A percentile compares a stretch with the other conserved stretches of the same genome.
phyloP scores from a whole-genome alignment of 2,888 invertebrate genomes.

The Cryptocheilus praepositus region DNA sequence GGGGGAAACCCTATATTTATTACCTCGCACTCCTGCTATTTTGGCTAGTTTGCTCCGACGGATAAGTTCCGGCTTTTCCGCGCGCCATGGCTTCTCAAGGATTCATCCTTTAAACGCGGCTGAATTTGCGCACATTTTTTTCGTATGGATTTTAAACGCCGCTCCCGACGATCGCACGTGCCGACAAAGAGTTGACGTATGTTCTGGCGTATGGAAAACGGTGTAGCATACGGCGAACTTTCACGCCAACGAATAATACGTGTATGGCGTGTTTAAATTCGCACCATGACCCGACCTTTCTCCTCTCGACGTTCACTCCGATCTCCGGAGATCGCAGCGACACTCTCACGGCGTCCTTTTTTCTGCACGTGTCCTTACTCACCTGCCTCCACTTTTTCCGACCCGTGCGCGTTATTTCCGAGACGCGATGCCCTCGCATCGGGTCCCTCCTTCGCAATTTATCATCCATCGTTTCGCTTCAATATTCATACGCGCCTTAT shows the following conservation, averaged over 20 bases:
- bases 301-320: constrained; percentile 17
- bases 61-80: too few relatives aligned
- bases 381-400: constrained; percentile 23
- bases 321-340: constrained; percentile 28
- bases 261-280: too few relatives aligned
- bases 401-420: constrained; percentile 9
- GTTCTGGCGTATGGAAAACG: too few relatives aligned
- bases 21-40: constrained; percentile 2
- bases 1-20: too few relatives aligned
- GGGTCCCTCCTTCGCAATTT: constrained; percentile 3
- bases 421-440: background rate
- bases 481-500: constrained; percentile 1
- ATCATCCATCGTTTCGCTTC: constrained; percentile 1
- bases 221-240: constrained; percentile 1
- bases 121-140: too few relatives aligned
- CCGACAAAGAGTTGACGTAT: too few relatives aligned
- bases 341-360: constrained; percentile 11
- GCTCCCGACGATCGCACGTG: too few relatives aligned
- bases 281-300: too few relatives aligned
- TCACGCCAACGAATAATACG: background rate
- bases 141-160: too few relatives aligned
- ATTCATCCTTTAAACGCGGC: too few relatives aligned
- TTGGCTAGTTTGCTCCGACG: background rate
- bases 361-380: constrained; percentile 33
- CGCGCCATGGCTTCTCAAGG: too few relatives aligned